These are phyloP conservation scores for Holotrichia oblita DNA, from an alignment of 1,140 invertebrate genomes.

Conservation along the genomic window DNA sequence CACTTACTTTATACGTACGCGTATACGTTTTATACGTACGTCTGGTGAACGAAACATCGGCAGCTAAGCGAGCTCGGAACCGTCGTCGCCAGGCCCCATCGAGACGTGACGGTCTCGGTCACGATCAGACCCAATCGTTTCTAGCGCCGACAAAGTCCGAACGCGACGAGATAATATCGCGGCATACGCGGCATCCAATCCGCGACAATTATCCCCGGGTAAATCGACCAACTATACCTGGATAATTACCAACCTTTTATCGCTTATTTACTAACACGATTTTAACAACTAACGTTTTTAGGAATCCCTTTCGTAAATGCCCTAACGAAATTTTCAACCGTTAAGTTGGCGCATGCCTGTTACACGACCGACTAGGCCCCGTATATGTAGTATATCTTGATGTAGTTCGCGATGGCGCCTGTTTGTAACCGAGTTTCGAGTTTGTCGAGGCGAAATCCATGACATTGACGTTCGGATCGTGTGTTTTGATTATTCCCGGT, in stretches of 20 bases:
- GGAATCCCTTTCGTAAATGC: too few species aligned
- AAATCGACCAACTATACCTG: not conserved
- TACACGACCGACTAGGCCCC: not conserved
- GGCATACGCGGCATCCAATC: too few species aligned
- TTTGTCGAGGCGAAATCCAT: not conserved
- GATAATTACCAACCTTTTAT: slow-evolving; percentile 20
- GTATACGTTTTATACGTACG: not conserved
- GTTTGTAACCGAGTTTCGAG: slow-evolving; percentile 16
- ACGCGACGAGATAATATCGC: not conserved
- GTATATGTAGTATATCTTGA: slow-evolving; percentile 1
- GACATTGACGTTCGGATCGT: not conserved
- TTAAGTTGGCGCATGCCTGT: slow-evolving; percentile 4
- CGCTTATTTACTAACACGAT: too few species aligned
- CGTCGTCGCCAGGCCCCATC: not conserved
- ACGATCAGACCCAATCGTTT: not conserved
- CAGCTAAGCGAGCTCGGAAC: not conserved
- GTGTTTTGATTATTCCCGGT: not conserved
- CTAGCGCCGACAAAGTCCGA: not conserved
- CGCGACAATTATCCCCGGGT: not conserved
- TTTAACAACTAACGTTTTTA: not conserved
- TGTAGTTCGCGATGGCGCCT: slow-evolving; percentile 10
- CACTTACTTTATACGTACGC: not conserved
- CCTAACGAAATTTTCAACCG: not conserved
- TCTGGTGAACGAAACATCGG: not conserved
- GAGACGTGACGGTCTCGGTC: not conserved